These are phyloP conservation scores for Machimus rusticus DNA, from an alignment of 2,888 invertebrate species.

Conservation along the genomic window DNA sequence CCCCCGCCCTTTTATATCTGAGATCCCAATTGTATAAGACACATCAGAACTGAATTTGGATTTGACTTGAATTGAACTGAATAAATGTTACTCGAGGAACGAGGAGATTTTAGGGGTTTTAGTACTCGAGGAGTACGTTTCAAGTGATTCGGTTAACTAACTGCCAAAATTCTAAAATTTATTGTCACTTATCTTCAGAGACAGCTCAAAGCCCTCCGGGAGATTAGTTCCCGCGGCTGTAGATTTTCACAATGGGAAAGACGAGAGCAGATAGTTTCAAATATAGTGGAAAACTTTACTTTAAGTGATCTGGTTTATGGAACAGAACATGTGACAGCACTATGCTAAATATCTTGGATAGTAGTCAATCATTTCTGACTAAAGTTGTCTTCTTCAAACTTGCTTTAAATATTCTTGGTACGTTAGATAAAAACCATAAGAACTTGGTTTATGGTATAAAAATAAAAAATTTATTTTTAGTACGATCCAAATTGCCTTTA, in stretches of 20 bases:
- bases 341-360: neutral
- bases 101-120: neutral
- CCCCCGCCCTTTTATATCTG: neutral
- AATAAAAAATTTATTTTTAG: no score
- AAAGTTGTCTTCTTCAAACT: neutral
- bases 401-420: no score
- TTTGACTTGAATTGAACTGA: neutral
- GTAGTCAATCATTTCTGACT: neutral
- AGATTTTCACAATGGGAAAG: neutral
- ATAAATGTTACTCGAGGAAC: neutral
- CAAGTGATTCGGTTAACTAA: neutral
- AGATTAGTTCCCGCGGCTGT: neutral
- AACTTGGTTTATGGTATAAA: no score
- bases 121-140: neutral
- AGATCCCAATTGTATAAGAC: neutral
- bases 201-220: neutral
- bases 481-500: no score
- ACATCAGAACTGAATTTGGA: neutral
- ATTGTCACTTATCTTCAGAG: neutral
- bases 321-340: neutral
- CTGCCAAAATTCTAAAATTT: neutral
- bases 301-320: neutral
- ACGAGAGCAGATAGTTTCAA: neutral
- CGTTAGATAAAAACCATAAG: no score
- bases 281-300: neutral